Evolutionary conservation across 1,140 invertebrate species (phyloP), one percentile per base, ranked within the genome.

Genomic region (Aphelenchoides fujianensis): DNA sequence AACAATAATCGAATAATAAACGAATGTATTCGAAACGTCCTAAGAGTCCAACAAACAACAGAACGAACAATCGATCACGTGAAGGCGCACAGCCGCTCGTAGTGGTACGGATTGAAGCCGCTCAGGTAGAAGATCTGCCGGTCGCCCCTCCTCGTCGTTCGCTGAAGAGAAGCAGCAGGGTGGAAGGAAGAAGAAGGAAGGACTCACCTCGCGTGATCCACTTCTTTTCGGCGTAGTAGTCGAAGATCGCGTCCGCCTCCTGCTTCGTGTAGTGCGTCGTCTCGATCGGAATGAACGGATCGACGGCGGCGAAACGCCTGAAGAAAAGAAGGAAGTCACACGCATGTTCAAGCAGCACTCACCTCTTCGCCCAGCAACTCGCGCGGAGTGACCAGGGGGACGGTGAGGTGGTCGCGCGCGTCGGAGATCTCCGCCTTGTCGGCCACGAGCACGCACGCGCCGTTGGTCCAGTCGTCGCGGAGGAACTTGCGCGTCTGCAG

Each of bases 201-300:
- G 7, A 48, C 54, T 23, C 48, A 80, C 79, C 80, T 68, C 80
- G 67, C 41, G 66, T 37, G 7, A 83, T 54, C 82, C 82, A 83
- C 27, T 78, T 70, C 54, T 81, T 84, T 9, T 82, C 79, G 52
- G 70, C 35, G 67, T 79, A 83, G 63, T 83, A 83, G 5, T 84
- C 71, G 63, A 83, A 78, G 1, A 84, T 54, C 12, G 53, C 59
- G 37, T 77, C 57, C 3, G 73, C 69, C 67, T 83, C 82, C 7
- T 52, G 67, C 59, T 77, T 55, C 0, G 76, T 70, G 55, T 83
- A 83, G n/a, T 68, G 52, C 27, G 34, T 52, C 28, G 82, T 82
- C 57, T 84, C 81, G 41, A 83, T 78, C 16, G 82, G 80, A 61
- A 84, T 73, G 37, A 83, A 83, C 12, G 82, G 82, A 61, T 84